Evolutionary conservation across 53 echinoderm and acorn worm genomes (phyloP).

Genomic region (Temnopleurus reevesii): DNA sequence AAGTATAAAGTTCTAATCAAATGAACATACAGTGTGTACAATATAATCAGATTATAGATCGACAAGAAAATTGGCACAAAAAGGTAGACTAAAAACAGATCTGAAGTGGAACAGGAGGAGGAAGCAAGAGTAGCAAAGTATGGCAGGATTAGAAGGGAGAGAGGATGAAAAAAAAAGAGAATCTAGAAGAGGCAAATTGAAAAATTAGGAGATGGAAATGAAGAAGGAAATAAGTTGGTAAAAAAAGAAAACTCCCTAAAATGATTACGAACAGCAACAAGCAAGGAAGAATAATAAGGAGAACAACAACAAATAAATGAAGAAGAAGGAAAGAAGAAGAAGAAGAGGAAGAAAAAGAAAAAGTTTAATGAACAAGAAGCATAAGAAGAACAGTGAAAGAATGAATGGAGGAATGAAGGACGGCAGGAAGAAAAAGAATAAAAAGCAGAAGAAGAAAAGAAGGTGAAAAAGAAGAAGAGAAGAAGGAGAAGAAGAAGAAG

Average conservation of each 20-base stretch:
- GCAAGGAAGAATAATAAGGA: not conserved
- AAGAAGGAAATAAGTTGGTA: not conserved
- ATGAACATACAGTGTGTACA: too few relatives aligned
- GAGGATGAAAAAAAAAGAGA: not conserved
- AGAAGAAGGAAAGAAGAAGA: not conserved
- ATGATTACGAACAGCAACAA: not conserved
- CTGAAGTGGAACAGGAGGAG: not conserved
- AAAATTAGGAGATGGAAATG: not conserved
- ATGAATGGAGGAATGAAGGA: not conserved
- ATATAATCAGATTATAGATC: too few relatives aligned
- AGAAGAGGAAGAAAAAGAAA: not conserved
- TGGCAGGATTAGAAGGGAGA: not conserved
- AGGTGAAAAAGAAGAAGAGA: slow-evolving; percentile 34
- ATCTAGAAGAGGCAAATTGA: not conserved
- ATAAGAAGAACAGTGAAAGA: not conserved
- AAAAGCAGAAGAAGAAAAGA: slow-evolving; percentile 1
- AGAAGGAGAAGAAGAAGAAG: not conserved
- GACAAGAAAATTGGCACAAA: too few relatives aligned
- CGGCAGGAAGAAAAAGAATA: not conserved
- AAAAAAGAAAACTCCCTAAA: too few relatives aligned
- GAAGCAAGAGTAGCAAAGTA: not conserved
- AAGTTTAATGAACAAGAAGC: not conserved
- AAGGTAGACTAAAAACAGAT: not conserved
- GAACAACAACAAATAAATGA: not conserved
- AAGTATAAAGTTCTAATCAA: too few relatives aligned